Base-by-base conservation (phyloP, 2,888 invertebrate species). In the Pollenia angustigena region DNA sequence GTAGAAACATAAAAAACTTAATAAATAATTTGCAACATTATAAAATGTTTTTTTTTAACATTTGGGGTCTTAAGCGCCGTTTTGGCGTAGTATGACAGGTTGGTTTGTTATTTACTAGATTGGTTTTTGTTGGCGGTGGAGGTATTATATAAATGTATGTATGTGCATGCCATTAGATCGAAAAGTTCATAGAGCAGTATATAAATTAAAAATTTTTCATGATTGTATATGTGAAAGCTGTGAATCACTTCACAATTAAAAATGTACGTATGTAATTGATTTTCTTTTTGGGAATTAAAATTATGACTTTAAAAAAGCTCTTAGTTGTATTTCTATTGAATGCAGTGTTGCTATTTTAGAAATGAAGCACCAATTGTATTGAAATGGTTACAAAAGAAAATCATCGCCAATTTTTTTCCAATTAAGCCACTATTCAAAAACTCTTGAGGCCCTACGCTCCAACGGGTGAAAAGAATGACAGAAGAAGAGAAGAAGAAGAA, bases 21-120 rank as follows among this genome's bases (percentile, higher is more conserved):
- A 87, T 81, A 84, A 78, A 87, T 83, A 74, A 83, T 87, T 68
- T 81, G 80, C 76, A 84, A 81, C 83, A 78, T 86, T 72, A 82
- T 69, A 66, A 79, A 74, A 74, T 69, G 69, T n/a, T 72, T 23
- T 52, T 44, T 72, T 74, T 58, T 23, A 7, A 4, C 40, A 1
- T 52, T 69, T 69, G 16, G 3, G 42, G 16, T 80, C 69, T 50
- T 86, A 83, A 87, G 81, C 86, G 86, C 86, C 86, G 72, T 68
- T 60, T 76, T 72, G 83, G 68, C 80, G 80, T 81, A 62, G 76
- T 68, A 81, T 87, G 81, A 81, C 86, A 87, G 86, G 86, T 87
- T 87, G 79, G 83, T 68, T 71, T 58, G 23, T 54, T 44, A 58
- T 54, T 52, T 56, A 32, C n/a, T 74, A 54, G 42, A 66, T 40